Evolutionary conservation across 2,888 invertebrate species (phyloP), one percentile per base, ranked within the genome.

Genomic region (Hyppa rectilinea): DNA sequence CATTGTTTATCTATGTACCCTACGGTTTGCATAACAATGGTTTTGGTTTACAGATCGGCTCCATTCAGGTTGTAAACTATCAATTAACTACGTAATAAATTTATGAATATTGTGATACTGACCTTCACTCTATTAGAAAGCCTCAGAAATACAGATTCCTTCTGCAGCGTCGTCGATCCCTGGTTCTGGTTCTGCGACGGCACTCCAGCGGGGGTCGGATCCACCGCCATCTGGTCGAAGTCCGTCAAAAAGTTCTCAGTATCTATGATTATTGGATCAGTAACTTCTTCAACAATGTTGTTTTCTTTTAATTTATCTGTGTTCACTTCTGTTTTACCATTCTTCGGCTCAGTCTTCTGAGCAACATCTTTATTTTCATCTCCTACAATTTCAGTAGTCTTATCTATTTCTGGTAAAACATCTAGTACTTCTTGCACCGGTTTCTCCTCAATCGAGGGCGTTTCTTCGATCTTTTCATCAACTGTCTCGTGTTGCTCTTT

Each of bases 121-220:
- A 98, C 98, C 97, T 99, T 99, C 70, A 99, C 99, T 89, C 99
- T 97, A 93, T 99, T 99, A 72, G 98, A 99, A 71, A 99, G 96
- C 82, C 99, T 96, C 89, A 99, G 97, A 91, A 99, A 99, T n/a
- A 99, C 98, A 12, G 99, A 99, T 92, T 99, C 99, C 87, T 99
- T 99, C 88, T 98, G 98, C 71, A 96, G 90, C 29, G 92, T 92
- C 38, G 89, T 86, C 80, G 92, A 94, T 17, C 88, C 92, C 80
- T 91, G 94, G 71, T 93, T 92, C 68, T 94, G 93, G 69, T 87
- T 93, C 23, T 85, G 89, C 38, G 88, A 73, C 2, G 84, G 90
- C 20, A 87, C 65, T 14, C 95, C 96, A 36, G 95, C 89, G 0
- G 95, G 95, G 23, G 92, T 90, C 4, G 95, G 95, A 47, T 95